Evolutionary conservation across 1,140 invertebrate species (phyloP).

Genomic region (Psilanteris sp.): DNA sequence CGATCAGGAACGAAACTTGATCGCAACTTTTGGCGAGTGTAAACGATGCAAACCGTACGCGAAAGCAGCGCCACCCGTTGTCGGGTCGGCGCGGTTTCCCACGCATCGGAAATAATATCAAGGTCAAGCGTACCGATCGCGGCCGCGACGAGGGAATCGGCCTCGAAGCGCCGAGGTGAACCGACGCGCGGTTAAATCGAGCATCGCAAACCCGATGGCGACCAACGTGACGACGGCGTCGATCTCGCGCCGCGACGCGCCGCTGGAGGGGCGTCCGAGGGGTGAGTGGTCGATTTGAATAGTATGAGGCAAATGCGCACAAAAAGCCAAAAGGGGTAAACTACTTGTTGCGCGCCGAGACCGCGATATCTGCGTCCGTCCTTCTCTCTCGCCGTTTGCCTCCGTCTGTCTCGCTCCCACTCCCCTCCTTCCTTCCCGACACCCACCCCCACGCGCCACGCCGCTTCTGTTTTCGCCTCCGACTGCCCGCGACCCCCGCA

Average conservation of each 20-base stretch:
- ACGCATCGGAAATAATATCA: slow-evolving; percentile 43
- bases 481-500: slow-evolving; percentile 17
- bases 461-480: slow-evolving; percentile 39
- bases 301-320: slow-evolving; percentile 68
- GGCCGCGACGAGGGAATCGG: slow-evolving; percentile 63
- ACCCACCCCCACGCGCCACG: not conserved
- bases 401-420: not conserved
- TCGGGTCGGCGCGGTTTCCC: slow-evolving; percentile 16
- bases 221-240: slow-evolving; percentile 59
- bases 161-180: slow-evolving; percentile 61
- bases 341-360: slow-evolving; percentile 69
- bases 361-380: slow-evolving; percentile 16
- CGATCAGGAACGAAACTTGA: too few relatives aligned
- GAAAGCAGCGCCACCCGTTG: slow-evolving; percentile 2
- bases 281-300: slow-evolving; percentile 55
- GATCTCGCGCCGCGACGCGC: slow-evolving; percentile 6
- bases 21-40: too few relatives aligned
- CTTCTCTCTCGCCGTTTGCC: too few relatives aligned
- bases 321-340: slow-evolving; percentile 62
- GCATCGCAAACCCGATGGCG: slow-evolving; percentile 69
- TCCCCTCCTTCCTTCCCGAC: slow-evolving; percentile 9
- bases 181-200: slow-evolving; percentile 73
- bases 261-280: slow-evolving; percentile 9
- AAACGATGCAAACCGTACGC: too few relatives aligned
- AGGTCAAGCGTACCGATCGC: slow-evolving; percentile 59